Percentiles rank a stretch among this genome's conserved stretches.
phyloP scores from a whole-genome alignment of 2,888 invertebrate genomes.

The Octodonta nipae region DNA sequence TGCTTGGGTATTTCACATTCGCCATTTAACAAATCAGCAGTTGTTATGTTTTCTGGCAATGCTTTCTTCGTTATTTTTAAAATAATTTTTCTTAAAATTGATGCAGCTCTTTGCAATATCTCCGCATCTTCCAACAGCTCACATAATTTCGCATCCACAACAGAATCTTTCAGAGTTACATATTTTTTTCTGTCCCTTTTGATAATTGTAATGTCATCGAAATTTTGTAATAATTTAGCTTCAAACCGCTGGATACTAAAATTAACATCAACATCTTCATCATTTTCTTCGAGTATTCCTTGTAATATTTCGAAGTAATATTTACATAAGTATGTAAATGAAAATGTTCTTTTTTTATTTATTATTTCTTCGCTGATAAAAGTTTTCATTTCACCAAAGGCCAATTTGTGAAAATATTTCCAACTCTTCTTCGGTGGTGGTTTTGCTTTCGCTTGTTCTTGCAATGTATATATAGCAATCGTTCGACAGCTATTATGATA shows the following conservation, averaged over 20 bases:
- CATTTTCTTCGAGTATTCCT: neutral
- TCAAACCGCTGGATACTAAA: neutral
- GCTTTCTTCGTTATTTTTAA: neutral
- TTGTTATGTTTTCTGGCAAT: conserved; percentile 2
- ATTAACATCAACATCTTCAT: neutral
- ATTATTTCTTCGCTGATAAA: neutral
- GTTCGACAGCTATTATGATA: too few species aligned
- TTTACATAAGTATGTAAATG: neutral
- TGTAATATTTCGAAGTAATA: neutral
- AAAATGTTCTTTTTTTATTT: neutral
- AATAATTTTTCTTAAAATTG: conserved; percentile 2
- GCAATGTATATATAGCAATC: too few species aligned
- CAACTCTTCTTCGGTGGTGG: too few species aligned
- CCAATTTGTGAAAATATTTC: too few species aligned
- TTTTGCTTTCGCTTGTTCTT: too few species aligned
- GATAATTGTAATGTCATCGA: neutral
- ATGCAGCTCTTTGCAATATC: conserved; percentile 4
- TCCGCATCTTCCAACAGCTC: conserved; percentile 3
- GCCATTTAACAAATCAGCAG: conserved; percentile 2
- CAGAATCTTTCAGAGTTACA: neutral
- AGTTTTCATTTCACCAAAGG: too few species aligned
- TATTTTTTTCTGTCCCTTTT: neutral
- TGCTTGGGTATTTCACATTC: conserved; percentile 3
- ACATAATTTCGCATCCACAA: conserved; percentile 4
- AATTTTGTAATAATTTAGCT: neutral